These are phyloP conservation scores for Oreochromis niloticus DNA, from an alignment of 2,113 vertebrate genomes.

Conservation along the genomic window DNA sequence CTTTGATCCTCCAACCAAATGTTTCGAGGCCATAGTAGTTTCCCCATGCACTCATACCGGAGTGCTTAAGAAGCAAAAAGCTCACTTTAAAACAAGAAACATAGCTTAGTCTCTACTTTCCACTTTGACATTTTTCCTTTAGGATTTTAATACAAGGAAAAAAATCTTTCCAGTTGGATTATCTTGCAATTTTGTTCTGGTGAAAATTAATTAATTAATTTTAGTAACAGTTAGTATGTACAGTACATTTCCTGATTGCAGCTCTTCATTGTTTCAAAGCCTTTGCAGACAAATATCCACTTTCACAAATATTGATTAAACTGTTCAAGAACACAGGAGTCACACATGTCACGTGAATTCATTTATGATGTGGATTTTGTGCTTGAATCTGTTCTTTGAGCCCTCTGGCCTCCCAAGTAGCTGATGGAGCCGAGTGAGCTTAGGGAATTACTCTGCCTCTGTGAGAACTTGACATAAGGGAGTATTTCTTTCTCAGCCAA, in stretches of 20 bases:
- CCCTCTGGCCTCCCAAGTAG: constrained; percentile 19
- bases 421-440: constrained; percentile 15
- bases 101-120: background rate
- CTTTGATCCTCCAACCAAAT: constrained; percentile 49
- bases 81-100: constrained; percentile 11
- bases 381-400: constrained; percentile 39
- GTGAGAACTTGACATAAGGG: constrained; percentile 41
- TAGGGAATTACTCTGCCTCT: constrained; percentile 44
- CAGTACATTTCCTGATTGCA: constrained; percentile 19
- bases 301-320: constrained; percentile 49
- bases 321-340: background rate
- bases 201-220: background rate
- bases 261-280: constrained; percentile 36
- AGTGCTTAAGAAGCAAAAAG: constrained; percentile 24
- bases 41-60: background rate
- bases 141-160: background rate
- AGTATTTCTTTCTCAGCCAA: constrained; percentile 19
- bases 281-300: constrained; percentile 34
- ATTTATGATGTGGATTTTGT: constrained; percentile 37
- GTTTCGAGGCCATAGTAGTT: constrained; percentile 35
- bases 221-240: background rate
- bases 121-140: background rate
- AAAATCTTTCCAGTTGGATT: background rate
- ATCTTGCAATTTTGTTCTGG: background rate
- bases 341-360: constrained; percentile 9